These are phyloP conservation scores for Hoplodrina blanda DNA, from an alignment of 2,888 invertebrate species.

Conservation along the genomic window DNA sequence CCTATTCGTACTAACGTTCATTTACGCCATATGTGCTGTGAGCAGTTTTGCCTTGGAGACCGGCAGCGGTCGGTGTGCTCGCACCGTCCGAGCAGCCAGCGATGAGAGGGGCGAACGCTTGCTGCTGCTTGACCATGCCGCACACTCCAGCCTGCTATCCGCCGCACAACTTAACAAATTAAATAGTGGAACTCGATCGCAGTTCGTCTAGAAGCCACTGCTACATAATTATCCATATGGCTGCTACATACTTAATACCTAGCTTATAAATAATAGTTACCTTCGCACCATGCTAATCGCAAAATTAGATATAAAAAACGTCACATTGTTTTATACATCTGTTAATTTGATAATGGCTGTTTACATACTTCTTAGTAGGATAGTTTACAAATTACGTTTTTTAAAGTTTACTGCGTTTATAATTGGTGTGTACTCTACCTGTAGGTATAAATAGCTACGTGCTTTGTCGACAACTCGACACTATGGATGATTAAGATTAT, in stretches of 20 bases:
- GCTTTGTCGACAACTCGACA: conserved; percentile 12
- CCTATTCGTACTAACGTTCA: conserved; percentile 82
- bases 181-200: conserved; percentile 81
- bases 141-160: conserved; percentile 86
- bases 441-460: conserved; percentile 9
- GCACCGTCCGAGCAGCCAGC: conserved; percentile 66
- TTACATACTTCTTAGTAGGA: conserved; percentile 34
- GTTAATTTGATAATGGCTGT: conserved; percentile 33
- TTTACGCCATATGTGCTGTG: conserved; percentile 87
- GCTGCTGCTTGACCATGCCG: conserved; percentile 84
- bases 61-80: conserved; percentile 75
- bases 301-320: conserved; percentile 35
- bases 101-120: conserved; percentile 85
- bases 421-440: conserved; percentile 16
- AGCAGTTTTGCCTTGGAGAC: conserved; percentile 85
- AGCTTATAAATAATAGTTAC: conserved; percentile 36
- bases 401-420: conserved; percentile 17
- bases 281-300: conserved; percentile 46
- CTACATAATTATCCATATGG: conserved; percentile 42
- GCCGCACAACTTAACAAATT: conserved; percentile 85
- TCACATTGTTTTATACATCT: conserved; percentile 27
- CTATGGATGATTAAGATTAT: conserved; percentile 16
- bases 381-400: conserved; percentile 42
- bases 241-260: conserved; percentile 40
- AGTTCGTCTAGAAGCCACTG: conserved; percentile 79